Conservation (phyloP, 2,797 vertebrate species). For the Serranus cabrilla region DNA sequence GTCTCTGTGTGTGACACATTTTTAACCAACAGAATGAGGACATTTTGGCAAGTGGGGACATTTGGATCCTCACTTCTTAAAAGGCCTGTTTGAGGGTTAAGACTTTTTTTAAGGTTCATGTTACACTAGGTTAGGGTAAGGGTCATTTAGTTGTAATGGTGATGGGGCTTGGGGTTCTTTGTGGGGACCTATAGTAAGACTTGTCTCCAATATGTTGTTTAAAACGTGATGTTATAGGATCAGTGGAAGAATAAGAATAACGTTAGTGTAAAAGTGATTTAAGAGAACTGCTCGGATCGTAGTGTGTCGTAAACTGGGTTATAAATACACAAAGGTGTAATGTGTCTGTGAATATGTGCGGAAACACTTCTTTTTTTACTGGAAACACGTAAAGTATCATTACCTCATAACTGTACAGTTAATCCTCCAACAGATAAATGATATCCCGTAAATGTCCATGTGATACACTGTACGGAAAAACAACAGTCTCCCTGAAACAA, state of each 20-base stretch:
- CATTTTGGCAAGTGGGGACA: neutral
- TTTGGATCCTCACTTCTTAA: too few species aligned
- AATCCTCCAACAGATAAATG: neutral
- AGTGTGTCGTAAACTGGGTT: neutral
- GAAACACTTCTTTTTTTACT: neutral
- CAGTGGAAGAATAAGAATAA: neutral
- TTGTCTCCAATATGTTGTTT: neutral
- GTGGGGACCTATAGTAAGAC: too few species aligned
- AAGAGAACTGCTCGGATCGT: neutral
- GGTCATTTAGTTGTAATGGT: too few species aligned
- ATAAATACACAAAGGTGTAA: neutral
- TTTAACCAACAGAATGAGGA: neutral
- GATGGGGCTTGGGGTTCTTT: too few species aligned
- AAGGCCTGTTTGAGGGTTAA: too few species aligned
- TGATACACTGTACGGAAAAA: neutral
- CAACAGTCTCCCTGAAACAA: too few species aligned
- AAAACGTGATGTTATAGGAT: neutral
- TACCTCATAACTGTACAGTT: neutral
- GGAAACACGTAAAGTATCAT: too few species aligned
- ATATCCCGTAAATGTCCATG: neutral
- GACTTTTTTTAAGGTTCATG: too few species aligned
- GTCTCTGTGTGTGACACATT: neutral
- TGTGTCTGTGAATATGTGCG: neutral
- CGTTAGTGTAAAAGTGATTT: neutral
- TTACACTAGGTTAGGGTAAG: too few species aligned